Evolutionary conservation across 2,888 invertebrate genomes (phyloP).

Genomic region (Sinelater perroti): DNA sequence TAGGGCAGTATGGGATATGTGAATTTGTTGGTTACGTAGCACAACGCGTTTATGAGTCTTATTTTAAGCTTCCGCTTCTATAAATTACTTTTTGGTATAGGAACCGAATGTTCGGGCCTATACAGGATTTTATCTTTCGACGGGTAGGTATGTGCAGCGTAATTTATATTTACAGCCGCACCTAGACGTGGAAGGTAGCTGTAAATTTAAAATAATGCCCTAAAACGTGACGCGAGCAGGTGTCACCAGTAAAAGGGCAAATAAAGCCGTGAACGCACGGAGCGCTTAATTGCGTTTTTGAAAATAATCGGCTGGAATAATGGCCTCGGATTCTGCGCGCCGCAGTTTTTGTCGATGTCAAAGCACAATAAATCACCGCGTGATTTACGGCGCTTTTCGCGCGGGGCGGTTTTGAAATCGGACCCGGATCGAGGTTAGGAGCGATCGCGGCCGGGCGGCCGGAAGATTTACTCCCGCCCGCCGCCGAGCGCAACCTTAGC

Average conservation of each 20-base stretch:
- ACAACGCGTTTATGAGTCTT: too few species aligned
- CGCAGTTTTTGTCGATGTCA: conserved; percentile 18
- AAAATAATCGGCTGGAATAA: conserved; percentile 41
- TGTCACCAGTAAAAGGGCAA: conserved; percentile 50
- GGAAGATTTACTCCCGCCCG: conserved; percentile 22
- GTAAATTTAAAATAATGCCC: conserved; percentile 49
- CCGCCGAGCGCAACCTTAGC: conserved; percentile 7
- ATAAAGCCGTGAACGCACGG: conserved; percentile 44
- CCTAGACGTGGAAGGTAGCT: conserved; percentile 42
- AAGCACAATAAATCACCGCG: conserved; percentile 12
- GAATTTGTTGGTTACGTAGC: too few species aligned
- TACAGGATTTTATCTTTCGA: conserved; percentile 25
- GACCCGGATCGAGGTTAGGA: background rate
- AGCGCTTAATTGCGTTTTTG: conserved; percentile 51
- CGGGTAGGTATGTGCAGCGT: conserved; percentile 31
- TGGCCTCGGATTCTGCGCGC: conserved; percentile 4
- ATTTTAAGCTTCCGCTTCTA: too few species aligned
- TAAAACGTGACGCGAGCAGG: conserved; percentile 53
- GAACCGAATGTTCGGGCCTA: conserved; percentile 14
- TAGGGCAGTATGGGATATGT: too few species aligned
- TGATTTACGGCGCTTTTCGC: conserved; percentile 13
- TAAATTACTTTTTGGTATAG: too few species aligned
- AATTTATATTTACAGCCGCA: conserved; percentile 37
- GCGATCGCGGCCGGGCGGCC: background rate
- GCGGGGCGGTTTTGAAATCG: conserved; percentile 12